phyloP scores from a whole-genome alignment of 2,888 invertebrate species.

The Hypolimnas misippus region DNA sequence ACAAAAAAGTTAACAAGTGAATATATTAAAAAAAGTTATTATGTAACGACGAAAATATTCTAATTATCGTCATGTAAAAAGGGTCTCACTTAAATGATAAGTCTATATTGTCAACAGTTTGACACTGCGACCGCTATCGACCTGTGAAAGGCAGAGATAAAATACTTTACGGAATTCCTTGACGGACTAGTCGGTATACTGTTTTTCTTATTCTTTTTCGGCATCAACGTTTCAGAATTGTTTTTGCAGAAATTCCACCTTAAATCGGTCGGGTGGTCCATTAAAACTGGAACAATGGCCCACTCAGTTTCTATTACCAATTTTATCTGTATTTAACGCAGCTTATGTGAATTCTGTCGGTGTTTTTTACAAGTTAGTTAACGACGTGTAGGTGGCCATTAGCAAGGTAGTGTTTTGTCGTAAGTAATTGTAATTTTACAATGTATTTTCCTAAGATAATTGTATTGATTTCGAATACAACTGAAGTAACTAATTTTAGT shows the following conservation, averaged over 20 bases:
- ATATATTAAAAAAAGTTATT: conserved; percentile 13
- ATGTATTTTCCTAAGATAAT: neutral
- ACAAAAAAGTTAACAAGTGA: conserved; percentile 1
- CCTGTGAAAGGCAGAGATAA: conserved; percentile 80
- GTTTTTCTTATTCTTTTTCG: conserved; percentile 72
- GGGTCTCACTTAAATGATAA: conserved; percentile 67
- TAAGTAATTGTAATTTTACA: conserved; percentile 20
- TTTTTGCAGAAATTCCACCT: conserved; percentile 71
- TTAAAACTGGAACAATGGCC: conserved; percentile 77
- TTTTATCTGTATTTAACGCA: conserved; percentile 79
- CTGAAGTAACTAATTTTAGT: neutral
- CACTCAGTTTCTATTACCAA: conserved; percentile 74
- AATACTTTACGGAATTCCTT: conserved; percentile 78
- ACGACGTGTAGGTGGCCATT: conserved; percentile 54
- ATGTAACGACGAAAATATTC: conserved; percentile 36
- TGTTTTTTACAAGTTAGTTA: conserved; percentile 53
- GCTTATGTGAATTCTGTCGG: conserved; percentile 75
- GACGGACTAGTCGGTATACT: conserved; percentile 72
- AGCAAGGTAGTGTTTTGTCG: conserved; percentile 41
- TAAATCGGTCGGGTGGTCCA: conserved; percentile 77
- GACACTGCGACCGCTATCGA: conserved; percentile 73
- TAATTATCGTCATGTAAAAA: conserved; percentile 48
- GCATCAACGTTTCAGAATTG: conserved; percentile 62
- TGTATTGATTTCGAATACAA: conserved; percentile 6
- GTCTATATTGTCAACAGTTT: conserved; percentile 67